These are phyloP conservation scores for Dendrolimus kikuchii DNA, from an alignment of 1,140 invertebrate species.

Conservation along the genomic window DNA sequence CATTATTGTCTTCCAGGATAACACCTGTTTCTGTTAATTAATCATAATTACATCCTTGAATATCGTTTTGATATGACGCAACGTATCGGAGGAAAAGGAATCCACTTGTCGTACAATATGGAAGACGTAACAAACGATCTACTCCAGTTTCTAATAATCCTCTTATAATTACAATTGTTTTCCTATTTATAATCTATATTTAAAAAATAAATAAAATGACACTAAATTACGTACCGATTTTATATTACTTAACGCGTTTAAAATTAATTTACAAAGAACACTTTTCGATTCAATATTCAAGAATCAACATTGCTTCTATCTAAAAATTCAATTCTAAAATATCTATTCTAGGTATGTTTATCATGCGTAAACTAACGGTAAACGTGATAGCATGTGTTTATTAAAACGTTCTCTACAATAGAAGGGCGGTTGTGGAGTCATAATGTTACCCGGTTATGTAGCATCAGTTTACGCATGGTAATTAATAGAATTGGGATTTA, in stretches of 20 bases:
- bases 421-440: too few species aligned
- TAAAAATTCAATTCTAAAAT: conserved; percentile 5
- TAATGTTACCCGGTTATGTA: too few species aligned
- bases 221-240: too few species aligned
- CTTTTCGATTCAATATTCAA: conserved; percentile 6
- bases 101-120: conserved; percentile 56
- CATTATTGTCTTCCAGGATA: conserved; percentile 70
- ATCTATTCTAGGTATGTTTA: too few species aligned
- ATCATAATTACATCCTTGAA: conserved; percentile 17
- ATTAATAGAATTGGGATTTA: too few species aligned
- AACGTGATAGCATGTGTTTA: too few species aligned
- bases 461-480: too few species aligned
- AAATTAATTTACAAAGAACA: conserved; percentile 14
- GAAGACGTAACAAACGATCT: conserved; percentile 64
- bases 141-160: conserved; percentile 21
- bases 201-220: too few species aligned
- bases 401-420: too few species aligned
- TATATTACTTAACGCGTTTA: background rate
- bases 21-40: conserved; percentile 46
- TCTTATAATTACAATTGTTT: background rate
- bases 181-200: conserved; percentile 4
- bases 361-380: too few species aligned
- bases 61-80: conserved; percentile 26
- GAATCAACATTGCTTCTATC: conserved; percentile 6
- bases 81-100: conserved; percentile 39